These are phyloP conservation scores for Chrysogorgia sp. DNA, from an alignment of 92 coral and sea anemone genomes.

Conservation along the genomic window DNA sequence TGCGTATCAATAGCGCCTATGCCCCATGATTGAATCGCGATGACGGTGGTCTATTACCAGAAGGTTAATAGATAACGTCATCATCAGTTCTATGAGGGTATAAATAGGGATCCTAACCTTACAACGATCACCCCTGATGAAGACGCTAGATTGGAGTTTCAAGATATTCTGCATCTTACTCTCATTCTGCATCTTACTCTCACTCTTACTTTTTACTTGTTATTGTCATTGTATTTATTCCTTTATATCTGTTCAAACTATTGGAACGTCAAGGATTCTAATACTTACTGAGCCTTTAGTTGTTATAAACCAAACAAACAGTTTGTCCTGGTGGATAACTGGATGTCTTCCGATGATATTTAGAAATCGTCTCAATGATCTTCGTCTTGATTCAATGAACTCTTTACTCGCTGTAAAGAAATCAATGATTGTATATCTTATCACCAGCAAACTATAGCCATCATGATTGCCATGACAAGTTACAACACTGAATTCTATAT, in stretches of 20 bases:
- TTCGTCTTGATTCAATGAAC: constrained; percentile 92
- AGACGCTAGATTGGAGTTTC: no score
- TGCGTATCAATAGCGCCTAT: no score
- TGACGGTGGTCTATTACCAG: no score
- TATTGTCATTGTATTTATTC: background rate
- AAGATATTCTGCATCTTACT: background rate
- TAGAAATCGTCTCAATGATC: constrained; percentile 84
- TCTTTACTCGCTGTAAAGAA: constrained; percentile 83
- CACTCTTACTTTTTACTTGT: no score
- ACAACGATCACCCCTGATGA: no score
- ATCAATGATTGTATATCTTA: background rate
- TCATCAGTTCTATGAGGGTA: no score
- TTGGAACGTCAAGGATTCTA: background rate
- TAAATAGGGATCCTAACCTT: no score
- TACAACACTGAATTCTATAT: no score
- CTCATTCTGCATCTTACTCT: background rate
- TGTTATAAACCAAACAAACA: constrained; percentile 88
- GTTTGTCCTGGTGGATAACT: constrained; percentile 77
- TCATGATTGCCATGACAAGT: background rate
- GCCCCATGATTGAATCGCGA: no score
- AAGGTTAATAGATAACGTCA: no score
- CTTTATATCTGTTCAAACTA: background rate
- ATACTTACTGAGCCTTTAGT: constrained; percentile 92
- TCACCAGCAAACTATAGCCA: background rate
- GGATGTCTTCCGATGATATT: constrained; percentile 90